Percentiles rank a stretch among this genome's conserved stretches.
Conservation (phyloP, 92 coral and sea anemone species). For the Bergia sp. region DNA sequence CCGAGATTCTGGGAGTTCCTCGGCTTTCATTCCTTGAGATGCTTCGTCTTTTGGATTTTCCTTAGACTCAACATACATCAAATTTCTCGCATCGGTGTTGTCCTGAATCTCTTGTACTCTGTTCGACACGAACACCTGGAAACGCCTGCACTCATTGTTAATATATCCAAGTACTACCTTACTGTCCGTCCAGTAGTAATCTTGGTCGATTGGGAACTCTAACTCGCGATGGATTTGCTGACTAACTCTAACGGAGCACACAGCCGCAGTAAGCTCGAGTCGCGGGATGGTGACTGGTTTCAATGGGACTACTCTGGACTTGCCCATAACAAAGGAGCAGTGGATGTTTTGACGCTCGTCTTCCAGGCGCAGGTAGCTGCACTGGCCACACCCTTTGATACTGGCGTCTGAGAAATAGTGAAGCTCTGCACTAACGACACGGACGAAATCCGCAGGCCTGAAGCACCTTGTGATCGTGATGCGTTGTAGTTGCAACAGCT, state of each 20-base stretch:
- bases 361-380: conserved; percentile 1
- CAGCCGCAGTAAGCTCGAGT: conserved; percentile 15
- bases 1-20: conserved; percentile 36
- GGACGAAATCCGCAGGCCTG: not conserved
- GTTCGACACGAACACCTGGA: conserved; percentile 53
- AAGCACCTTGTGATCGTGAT: conserved; percentile 12
- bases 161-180: conserved; percentile 45
- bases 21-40: conserved; percentile 37
- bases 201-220: not conserved
- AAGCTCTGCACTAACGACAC: not conserved
- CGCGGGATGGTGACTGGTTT: conserved; percentile 27
- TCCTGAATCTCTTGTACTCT: conserved; percentile 42
- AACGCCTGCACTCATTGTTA: conserved; percentile 32
- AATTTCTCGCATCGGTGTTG: conserved; percentile 19
- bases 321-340: conserved; percentile 22
- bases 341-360: not conserved
- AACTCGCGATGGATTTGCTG: not conserved
- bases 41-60: conserved; percentile 44
- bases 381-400: conserved; percentile 38
- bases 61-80: conserved; percentile 38
- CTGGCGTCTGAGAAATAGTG: conserved; percentile 51
- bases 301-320: conserved; percentile 49
- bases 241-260: not conserved
- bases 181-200: conserved; percentile 46
- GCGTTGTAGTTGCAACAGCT: not conserved